Base-by-base conservation (phyloP, 2,113 vertebrate species). In the Panthera leo region DNA sequence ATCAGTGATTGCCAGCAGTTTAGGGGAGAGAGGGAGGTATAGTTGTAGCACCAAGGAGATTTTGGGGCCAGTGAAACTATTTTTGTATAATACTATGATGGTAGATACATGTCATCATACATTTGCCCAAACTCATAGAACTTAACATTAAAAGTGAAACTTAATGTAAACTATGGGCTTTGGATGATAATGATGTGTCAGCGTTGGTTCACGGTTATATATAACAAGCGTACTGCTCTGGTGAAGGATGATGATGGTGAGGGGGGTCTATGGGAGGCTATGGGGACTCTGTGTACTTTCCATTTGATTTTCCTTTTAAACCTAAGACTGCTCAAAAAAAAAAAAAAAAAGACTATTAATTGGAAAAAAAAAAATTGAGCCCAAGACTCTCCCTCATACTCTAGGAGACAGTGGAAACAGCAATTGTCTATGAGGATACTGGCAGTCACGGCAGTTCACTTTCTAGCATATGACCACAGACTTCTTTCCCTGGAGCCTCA, bases 91-190 rank as follows among this genome's bases (percentile, higher is more conserved):
- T 65, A 85, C 23, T 89, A 55, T 36, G 91, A 70, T 48, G 48
- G 51, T n/a, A 25, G 58, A 67, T 84, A 75, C 13, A 91, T 73
- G 34, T 51, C 55, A 88, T 36, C 34, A 87, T 34, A 34, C n/a
- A 53, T 71, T 91, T 94, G 76, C 23, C 36, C 67, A 94, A 95
- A 93, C 53, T 68, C 34, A 79, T 2, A 61, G 42, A 92, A 96
- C 2, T 84, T 79, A 86, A 48, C 12, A 78, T 13, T 39, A 83
- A 87, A 21, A 58, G 36, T 73, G 45, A 96, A 58, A 13, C 4
- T 71, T 91, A 80, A 87, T 48, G 55, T 70, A 63, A 90, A 75
- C 18, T 71, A 86, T 9, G 36, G 36, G 70, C 67, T 96, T 25
- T 34, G 71, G 25, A 18, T 63, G 34, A 82, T 83, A 85, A 70